Percentiles rank a stretch among this genome's conserved stretches.
Evolutionary conservation across 2,888 invertebrate species (phyloP).

Genomic region (Tachystola acroxantha): DNA sequence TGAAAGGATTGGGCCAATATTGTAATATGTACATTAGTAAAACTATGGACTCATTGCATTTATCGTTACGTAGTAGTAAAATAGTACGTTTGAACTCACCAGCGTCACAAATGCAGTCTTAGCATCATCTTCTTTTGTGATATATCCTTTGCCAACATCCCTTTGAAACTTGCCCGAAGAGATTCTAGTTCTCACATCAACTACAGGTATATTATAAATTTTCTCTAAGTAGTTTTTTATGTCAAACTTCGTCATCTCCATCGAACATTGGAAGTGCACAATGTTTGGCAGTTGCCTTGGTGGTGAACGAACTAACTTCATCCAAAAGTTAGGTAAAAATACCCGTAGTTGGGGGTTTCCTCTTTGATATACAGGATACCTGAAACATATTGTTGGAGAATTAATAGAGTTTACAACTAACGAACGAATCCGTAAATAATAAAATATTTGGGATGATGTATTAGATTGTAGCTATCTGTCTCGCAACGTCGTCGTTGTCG

Average conservation of each 20-base stretch:
- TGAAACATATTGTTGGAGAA: too few species aligned
- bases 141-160: conserved; percentile 79
- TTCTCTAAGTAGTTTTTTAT: conserved; percentile 96
- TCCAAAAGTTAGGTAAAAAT: conserved; percentile 97
- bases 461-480: too few species aligned
- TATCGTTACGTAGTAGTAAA: too few species aligned
- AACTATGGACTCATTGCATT: too few species aligned
- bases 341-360: conserved; percentile 97
- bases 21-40: too few species aligned
- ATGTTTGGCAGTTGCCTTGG: conserved; percentile 85
- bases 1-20: too few species aligned
- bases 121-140: conserved; percentile 89
- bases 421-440: too few species aligned
- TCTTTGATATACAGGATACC: conserved; percentile 94
- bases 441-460: too few species aligned
- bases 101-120: conserved; percentile 89
- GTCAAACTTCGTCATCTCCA: conserved; percentile 95
- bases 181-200: conserved; percentile 87
- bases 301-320: conserved; percentile 89
- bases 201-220: conserved; percentile 92
- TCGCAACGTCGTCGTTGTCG: too few species aligned
- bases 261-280: conserved; percentile 93
- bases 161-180: conserved; percentile 82
- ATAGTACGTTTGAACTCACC: too few species aligned
- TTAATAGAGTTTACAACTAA: background rate